Evolutionary conservation across 2,888 invertebrate species (phyloP).

Genomic region (Chrysolina haemoptera): DNA sequence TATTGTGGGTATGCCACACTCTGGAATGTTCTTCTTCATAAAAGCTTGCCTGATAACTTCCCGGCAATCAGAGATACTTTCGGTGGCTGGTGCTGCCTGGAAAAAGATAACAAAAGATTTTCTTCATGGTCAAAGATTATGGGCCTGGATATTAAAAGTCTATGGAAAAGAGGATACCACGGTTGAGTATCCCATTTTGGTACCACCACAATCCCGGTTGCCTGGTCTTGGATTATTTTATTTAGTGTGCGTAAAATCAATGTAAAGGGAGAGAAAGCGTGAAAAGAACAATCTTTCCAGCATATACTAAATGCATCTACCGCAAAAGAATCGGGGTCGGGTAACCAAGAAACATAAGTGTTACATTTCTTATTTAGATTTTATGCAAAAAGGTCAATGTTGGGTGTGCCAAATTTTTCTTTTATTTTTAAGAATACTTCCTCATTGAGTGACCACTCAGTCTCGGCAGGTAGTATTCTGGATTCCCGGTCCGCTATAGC

Average conservation of each 20-base stretch:
- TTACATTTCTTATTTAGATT: neutral
- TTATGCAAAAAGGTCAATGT: neutral
- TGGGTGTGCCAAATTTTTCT: neutral
- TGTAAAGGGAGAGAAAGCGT: neutral
- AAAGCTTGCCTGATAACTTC: too few relatives aligned
- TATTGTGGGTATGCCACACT: too few relatives aligned
- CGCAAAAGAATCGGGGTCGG: neutral
- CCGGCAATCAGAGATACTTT: too few relatives aligned
- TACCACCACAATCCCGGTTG: neutral
- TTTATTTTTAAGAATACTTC: neutral
- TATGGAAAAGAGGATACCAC: constrained; percentile 12
- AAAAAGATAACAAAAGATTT: too few relatives aligned
- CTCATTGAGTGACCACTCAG: neutral
- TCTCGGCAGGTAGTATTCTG: neutral
- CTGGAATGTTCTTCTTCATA: too few relatives aligned
- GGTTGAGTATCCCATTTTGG: neutral
- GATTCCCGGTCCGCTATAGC: neutral
- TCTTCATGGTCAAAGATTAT: too few relatives aligned
- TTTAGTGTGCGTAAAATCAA: neutral
- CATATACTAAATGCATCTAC: neutral
- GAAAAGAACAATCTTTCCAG: neutral
- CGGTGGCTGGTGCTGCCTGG: too few relatives aligned
- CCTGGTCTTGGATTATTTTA: neutral
- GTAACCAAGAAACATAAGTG: neutral
- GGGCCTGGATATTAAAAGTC: too few relatives aligned